Percentiles rank a stretch among this genome's conserved stretches.
phyloP scores from a whole-genome alignment of 2,888 invertebrate species.

The Amphiduros pacificus region DNA sequence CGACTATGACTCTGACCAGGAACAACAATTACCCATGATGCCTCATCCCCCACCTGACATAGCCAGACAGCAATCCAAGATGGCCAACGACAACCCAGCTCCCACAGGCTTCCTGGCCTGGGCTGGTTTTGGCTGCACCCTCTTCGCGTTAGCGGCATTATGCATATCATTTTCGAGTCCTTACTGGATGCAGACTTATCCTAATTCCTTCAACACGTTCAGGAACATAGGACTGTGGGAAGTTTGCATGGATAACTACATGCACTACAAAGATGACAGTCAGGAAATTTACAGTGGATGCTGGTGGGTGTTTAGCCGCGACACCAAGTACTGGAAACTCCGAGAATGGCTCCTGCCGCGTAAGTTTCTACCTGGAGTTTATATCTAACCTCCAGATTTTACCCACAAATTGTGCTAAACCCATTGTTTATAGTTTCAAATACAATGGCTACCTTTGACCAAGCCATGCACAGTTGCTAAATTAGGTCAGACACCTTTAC shows the following conservation, averaged over 20 bases:
- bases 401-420: no score
- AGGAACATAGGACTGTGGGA: conserved; percentile 92
- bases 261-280: conserved; percentile 78
- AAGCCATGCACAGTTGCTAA: no score
- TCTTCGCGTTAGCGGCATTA: conserved; percentile 31
- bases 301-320: conserved; percentile 95
- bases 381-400: no score
- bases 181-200: conserved; percentile 41
- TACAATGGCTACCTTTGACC: no score
- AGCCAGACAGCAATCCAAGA: neutral
- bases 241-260: conserved; percentile 84
- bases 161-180: conserved; percentile 37
- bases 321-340: conserved; percentile 64
- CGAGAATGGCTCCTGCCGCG: conserved; percentile 39
- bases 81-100: conserved; percentile 7
- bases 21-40: conserved; percentile 17
- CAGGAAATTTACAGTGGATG: conserved; percentile 89
- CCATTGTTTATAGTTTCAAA: no score
- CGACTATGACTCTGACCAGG: conserved; percentile 12
- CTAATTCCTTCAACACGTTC: conserved; percentile 70
- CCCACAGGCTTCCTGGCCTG: conserved; percentile 33
- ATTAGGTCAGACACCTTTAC: no score
- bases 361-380: conserved; percentile 25
- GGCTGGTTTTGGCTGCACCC: conserved; percentile 30
- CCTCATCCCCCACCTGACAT: conserved; percentile 10